These are phyloP conservation scores for Eira barbara DNA, from an alignment of 2,113 vertebrate genomes.

Conservation along the genomic window DNA sequence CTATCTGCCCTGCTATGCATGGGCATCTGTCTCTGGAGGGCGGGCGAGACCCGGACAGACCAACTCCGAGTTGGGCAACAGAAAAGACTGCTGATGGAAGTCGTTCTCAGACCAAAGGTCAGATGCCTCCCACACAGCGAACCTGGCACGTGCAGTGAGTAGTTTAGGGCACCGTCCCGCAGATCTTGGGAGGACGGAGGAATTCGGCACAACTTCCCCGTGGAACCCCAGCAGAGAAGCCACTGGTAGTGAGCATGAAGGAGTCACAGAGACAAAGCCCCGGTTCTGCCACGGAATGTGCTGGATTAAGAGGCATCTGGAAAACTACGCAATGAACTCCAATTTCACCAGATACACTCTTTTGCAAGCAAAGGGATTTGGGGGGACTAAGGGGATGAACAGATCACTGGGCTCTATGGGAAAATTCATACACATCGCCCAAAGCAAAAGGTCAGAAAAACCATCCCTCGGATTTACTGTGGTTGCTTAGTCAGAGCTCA, in stretches of 20 bases:
- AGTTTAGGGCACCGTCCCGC: neutral
- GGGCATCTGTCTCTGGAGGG: neutral
- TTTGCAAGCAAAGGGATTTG: neutral
- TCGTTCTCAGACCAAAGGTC: slow-evolving; percentile 55
- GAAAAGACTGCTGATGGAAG: slow-evolving; percentile 30
- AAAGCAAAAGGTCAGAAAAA: slow-evolving; percentile 40
- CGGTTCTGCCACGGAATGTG: neutral
- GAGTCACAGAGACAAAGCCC: neutral
- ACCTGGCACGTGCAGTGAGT: neutral
- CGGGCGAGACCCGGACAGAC: neutral
- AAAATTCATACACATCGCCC: slow-evolving; percentile 16
- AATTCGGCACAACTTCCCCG: neutral
- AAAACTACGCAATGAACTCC: neutral
- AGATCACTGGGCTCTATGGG: neutral
- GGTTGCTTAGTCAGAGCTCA: slow-evolving; percentile 58
- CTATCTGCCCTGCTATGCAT: neutral
- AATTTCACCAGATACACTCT: neutral
- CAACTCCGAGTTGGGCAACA: neutral
- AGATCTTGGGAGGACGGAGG: neutral
- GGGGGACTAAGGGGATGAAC: neutral
- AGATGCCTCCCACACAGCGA: slow-evolving; percentile 4
- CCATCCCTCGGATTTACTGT: neutral
- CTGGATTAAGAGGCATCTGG: neutral
- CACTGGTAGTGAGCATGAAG: neutral
- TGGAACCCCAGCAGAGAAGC: neutral